These are phyloP conservation scores for Triplophysa bombifrons DNA, from an alignment of 2,797 vertebrate species.

Conservation along the genomic window DNA sequence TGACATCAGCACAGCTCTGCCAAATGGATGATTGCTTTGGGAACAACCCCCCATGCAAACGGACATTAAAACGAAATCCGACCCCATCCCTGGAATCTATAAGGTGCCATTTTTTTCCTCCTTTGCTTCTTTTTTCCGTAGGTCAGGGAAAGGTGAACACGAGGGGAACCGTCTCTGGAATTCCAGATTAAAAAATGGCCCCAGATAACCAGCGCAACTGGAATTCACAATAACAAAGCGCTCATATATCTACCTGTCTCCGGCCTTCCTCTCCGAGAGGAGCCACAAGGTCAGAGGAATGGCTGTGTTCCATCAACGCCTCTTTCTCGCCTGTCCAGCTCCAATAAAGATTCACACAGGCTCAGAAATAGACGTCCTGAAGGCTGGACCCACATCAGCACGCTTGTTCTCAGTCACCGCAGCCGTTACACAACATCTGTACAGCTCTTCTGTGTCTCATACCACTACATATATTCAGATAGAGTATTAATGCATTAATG, in stretches of 20 bases:
- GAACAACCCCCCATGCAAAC: conserved; percentile 74
- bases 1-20: conserved; percentile 73
- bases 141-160: conserved; percentile 90
- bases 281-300: conserved; percentile 88
- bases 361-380: conserved; percentile 72
- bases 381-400: conserved; percentile 6
- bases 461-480: too few species aligned
- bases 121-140: conserved; percentile 39
- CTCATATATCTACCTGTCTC: conserved; percentile 99
- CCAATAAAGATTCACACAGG: conserved; percentile 72
- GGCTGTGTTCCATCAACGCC: conserved; percentile 86
- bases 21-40: conserved; percentile 71
- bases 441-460: neutral
- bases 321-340: conserved; percentile 67
- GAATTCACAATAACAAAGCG: conserved; percentile 98
- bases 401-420: too few species aligned
- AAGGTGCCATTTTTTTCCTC: conserved; percentile 80
- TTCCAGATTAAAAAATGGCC: conserved; percentile 94
- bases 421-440: neutral
- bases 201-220: conserved; percentile 97
- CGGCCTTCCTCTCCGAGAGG: conserved; percentile 88
- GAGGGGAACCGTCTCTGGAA: conserved; percentile 92
- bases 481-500: neutral
- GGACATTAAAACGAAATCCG: conserved; percentile 85
- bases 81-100: conserved; percentile 78